Conservation (phyloP, 2,888 invertebrate species). For the Plagodis dolabraria region DNA sequence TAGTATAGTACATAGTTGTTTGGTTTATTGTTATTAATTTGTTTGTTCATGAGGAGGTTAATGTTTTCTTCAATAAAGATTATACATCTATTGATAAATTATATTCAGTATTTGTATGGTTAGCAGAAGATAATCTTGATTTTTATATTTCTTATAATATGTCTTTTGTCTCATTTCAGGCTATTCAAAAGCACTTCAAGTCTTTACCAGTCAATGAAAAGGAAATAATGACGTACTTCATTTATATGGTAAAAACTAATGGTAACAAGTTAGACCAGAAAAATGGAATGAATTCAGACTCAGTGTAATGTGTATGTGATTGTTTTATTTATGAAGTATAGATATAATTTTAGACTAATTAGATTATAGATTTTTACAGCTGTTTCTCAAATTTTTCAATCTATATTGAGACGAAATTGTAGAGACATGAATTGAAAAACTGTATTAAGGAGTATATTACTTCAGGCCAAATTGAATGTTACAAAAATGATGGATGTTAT, state of each 20-base stretch:
- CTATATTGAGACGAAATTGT: slow-evolving; percentile 47
- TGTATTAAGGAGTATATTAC: slow-evolving; percentile 60
- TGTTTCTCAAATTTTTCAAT: slow-evolving; percentile 60
- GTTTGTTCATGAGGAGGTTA: too few relatives aligned
- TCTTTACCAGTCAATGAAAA: slow-evolving; percentile 97
- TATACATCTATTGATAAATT: too few relatives aligned
- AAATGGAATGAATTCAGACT: slow-evolving; percentile 89
- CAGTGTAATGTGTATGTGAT: slow-evolving; percentile 65
- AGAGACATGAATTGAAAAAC: slow-evolving; percentile 55
- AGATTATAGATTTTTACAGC: slow-evolving; percentile 47
- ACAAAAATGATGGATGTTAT: slow-evolving; percentile 38
- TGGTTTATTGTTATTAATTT: too few relatives aligned
- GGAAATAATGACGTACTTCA: slow-evolving; percentile 96
- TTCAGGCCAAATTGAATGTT: slow-evolving; percentile 56
- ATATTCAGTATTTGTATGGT: too few relatives aligned
- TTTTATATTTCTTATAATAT: not conserved
- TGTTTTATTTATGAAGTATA: slow-evolving; percentile 60
- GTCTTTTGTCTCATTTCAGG: slow-evolving; percentile 86
- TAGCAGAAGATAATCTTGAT: not conserved
- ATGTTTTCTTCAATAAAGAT: too few relatives aligned
- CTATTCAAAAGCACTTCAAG: slow-evolving; percentile 97
- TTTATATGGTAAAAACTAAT: slow-evolving; percentile 98
- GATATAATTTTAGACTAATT: slow-evolving; percentile 51
- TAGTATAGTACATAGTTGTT: too few relatives aligned
- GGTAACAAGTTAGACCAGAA: slow-evolving; percentile 94